phyloP scores from a whole-genome alignment of 1,140 invertebrate genomes.

The Parasteatoda tepidariorum region DNA sequence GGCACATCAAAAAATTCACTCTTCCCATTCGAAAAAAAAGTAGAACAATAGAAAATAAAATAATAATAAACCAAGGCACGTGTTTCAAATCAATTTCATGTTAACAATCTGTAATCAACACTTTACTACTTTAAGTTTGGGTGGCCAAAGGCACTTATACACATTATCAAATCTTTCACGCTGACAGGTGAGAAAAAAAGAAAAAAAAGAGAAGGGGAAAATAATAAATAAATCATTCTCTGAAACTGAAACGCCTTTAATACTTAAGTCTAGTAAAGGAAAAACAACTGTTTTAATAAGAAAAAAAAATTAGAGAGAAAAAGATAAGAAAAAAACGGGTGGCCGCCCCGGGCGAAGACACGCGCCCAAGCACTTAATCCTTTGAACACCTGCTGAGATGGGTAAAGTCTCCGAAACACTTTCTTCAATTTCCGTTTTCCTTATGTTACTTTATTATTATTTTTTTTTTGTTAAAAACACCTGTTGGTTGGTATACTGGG shows the following conservation, averaged over 20 bases:
- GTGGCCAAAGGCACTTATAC: background rate
- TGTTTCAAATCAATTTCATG: background rate
- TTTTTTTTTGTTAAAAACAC: too few relatives aligned
- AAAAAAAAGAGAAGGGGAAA: background rate
- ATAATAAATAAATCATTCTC: constrained; percentile 11
- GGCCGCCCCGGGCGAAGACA: constrained; percentile 4
- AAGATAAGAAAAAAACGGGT: constrained; percentile 2
- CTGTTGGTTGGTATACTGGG: too few relatives aligned
- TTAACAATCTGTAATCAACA: background rate
- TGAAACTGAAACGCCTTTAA: constrained; percentile 6
- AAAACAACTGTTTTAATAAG: background rate
- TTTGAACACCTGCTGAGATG: constrained; percentile 22
- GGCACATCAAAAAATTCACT: too few relatives aligned
- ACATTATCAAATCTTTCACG: background rate
- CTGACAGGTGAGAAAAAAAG: background rate
- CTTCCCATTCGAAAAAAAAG: too few relatives aligned
- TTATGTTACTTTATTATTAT: too few relatives aligned
- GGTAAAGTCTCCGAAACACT: too few relatives aligned
- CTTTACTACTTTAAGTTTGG: background rate
- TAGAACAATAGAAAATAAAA: background rate
- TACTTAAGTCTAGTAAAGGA: constrained; percentile 11
- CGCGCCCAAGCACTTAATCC: constrained; percentile 23
- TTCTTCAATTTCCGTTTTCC: too few relatives aligned
- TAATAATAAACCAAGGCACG: background rate
- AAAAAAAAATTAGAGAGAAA: background rate